phyloP scores from a whole-genome alignment of 2,888 invertebrate species.

The Auanema freiburgensis region DNA sequence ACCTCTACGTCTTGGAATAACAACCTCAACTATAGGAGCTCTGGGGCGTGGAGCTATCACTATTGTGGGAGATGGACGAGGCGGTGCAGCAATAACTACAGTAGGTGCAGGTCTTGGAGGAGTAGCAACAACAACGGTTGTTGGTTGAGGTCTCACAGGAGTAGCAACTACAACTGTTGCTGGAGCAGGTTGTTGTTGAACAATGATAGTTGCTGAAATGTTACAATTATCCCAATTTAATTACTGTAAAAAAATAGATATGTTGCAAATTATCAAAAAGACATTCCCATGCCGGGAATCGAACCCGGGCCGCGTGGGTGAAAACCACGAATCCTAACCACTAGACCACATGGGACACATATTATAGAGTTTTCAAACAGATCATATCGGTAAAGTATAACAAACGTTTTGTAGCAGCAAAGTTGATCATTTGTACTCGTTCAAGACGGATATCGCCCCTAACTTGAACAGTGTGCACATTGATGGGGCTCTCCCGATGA shows the following conservation, averaged over 20 bases:
- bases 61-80: constrained; percentile 4
- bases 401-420: not conserved
- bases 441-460: constrained; percentile 1
- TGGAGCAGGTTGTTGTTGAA: constrained; percentile 10
- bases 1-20: constrained; percentile 12
- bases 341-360: constrained; percentile 21
- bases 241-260: too few species aligned
- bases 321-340: constrained; percentile 55
- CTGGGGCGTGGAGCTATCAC: not conserved
- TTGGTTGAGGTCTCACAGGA: not conserved
- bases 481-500: constrained; percentile 17
- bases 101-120: constrained; percentile 9
- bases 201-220: too few species aligned
- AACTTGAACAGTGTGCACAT: constrained; percentile 14
- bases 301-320: constrained; percentile 57
- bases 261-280: too few species aligned
- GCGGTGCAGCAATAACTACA: constrained; percentile 8
- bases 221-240: too few species aligned
- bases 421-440: not conserved
- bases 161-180: constrained; percentile 7
- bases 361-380: too few species aligned
- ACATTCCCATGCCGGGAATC: too few species aligned
- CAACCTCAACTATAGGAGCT: constrained; percentile 2
- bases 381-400: too few species aligned
- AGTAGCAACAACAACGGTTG: constrained; percentile 9